Evolutionary conservation across 2,888 invertebrate genomes (phyloP), one percentile per base, ranked within the genome.

Genomic region (Meiosimyza platycephala): DNA sequence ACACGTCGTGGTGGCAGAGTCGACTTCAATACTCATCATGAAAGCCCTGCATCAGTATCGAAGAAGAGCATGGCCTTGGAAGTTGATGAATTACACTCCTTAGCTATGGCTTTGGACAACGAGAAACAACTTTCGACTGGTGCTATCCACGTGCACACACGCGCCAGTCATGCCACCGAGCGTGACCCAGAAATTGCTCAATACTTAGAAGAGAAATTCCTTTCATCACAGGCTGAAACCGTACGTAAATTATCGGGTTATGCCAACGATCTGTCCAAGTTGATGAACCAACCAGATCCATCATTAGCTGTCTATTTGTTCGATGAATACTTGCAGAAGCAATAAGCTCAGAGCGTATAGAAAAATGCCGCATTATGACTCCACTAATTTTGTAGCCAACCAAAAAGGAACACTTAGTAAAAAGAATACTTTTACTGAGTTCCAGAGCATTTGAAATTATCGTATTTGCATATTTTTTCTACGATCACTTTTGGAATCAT

Each of bases 181-280:
- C 91, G 92, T 76, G 93, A 94, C 80, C 92, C 94, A 74, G 92
- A 92, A 89, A 88, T 93, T 76, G 90, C 93, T 16, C 93, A 93
- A 77, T 94, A 91, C 82, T 84, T 95, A 2, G 94, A 95, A 79
- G 93, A 94, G 78, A 90, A 93, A 78, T 94, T 94, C 88, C 89
- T 94, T 71, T 91, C 91, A 80, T 87, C 91, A 74, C 93, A 95
- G 68, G 88, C 93, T 0, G 89, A 91, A 64, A 89, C 86, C 13
- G 90, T 95, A 79, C 90, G 95, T 59, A 88, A 90, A 57, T 85
- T 95, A 48, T 91, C 95, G 28, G 95, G 95, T 3, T 90, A 94
- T 87, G 90, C 91, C 72, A 89, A 90, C 16, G 95, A 95, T 86
- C 89, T 95, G 81, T 91, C 91, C 84, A 89, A 89, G 71, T 88